Evolutionary conservation across 92 coral and sea anemone species (phyloP), one percentile per base, ranked within the genome.

Genomic region (Heliopora coerulea): DNA sequence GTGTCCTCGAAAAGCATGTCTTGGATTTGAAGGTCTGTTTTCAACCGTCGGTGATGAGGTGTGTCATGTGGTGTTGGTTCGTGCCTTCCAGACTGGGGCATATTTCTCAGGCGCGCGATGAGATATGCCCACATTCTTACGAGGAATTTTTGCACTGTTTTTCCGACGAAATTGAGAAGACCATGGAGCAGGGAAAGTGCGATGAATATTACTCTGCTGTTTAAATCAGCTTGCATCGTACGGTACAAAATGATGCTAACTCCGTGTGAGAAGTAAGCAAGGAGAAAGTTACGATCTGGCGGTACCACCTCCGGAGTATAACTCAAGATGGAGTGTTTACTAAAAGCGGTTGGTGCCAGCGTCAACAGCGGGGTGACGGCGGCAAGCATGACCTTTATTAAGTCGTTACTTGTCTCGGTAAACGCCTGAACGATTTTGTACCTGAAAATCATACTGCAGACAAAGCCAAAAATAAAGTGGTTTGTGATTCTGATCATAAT

Each of bases 21-120:
- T 77, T 88, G 93, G 40, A 91, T 78, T 59, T 86, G 83, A 8
- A 84, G 34, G 46, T 88, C 97, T 12, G 97, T 92, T 1, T 80
- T 81, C n/a, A 91, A 81, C 25, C 97, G 83, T 70, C 87, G 68
- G 80, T 88, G 84, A 29, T 88, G 68, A 8, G 93, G 90, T 58
- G 78, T 80, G 4, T 60, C 56, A 13, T 41, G 52, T 33, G 64
- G 85, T 11, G 78, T 52, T 26, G 44, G 34, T 24, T 40, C 48
- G 6, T 49, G 82, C 44, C 64, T 19, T 33, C 54, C 59, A 24
- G 74, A 25, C n/a, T 65, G 60, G 12, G 85, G 24, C 18, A 66
- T 18, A 27, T 73, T 78, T 23, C 49, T 67, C 39, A 63, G 39
- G 33, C 67, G 15, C n/a, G 50, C 50, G 56, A 84, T 84, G 17